A percentile compares a stretch with the other conserved stretches of the same genome.
These are phyloP conservation scores for Philypnodon macrostomus DNA, from an alignment of 2,797 vertebrate genomes.

Conservation along the genomic window DNA sequence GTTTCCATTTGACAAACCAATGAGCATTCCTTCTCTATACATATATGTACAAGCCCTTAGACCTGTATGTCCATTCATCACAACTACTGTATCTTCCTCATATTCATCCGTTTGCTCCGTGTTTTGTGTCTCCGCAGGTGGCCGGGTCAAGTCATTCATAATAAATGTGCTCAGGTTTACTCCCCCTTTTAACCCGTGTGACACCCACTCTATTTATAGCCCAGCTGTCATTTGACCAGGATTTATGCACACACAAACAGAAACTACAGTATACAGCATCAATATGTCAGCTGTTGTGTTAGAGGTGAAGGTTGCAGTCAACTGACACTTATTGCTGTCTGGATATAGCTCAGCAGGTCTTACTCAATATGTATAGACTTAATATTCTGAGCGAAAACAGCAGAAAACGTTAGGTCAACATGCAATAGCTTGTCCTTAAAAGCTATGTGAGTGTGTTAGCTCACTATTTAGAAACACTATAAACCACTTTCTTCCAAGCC, in stretches of 20 bases:
- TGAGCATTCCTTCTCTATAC: constrained; percentile 1
- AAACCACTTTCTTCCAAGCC: too few relatives aligned
- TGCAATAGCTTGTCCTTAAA: neutral
- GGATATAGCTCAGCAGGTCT: neutral
- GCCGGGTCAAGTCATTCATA: constrained; percentile 50
- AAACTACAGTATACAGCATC: constrained; percentile 13
- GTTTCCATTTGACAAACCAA: neutral
- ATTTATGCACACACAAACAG: constrained; percentile 11
- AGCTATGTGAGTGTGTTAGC: too few relatives aligned
- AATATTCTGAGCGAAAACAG: too few relatives aligned
- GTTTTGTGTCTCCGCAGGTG: constrained; percentile 28
- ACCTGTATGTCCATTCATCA: constrained; percentile 2
- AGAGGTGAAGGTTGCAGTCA: constrained; percentile 19
- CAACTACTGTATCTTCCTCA: neutral
- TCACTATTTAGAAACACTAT: too few relatives aligned
- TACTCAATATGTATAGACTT: too few relatives aligned
- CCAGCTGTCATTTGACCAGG: constrained; percentile 25
- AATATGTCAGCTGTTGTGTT: constrained; percentile 14
- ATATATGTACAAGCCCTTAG: constrained; percentile 2
- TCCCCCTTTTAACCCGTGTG: constrained; percentile 47
- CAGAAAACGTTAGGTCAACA: neutral
- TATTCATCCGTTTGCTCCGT: neutral
- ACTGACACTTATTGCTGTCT: constrained; percentile 4
- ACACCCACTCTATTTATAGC: constrained; percentile 57
- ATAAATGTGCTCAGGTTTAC: constrained; percentile 52